These are phyloP conservation scores for Ceryle rudis DNA, from an alignment of 2,797 vertebrate genomes.

Conservation along the genomic window DNA sequence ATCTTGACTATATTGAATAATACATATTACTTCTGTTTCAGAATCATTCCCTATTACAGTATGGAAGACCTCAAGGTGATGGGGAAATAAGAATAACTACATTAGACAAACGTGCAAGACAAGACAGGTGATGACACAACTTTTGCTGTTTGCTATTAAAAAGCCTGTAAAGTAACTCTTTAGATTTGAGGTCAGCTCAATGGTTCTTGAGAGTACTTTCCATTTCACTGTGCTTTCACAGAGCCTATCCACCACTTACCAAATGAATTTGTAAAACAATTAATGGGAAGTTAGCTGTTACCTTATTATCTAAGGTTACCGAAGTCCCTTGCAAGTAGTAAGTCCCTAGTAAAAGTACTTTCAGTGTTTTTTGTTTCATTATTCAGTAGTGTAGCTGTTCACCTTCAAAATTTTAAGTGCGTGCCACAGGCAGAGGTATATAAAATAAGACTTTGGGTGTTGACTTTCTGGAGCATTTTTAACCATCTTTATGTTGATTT, in stretches of 20 bases:
- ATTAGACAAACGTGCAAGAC: constrained; percentile 93
- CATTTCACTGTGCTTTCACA: neutral
- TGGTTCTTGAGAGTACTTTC: neutral
- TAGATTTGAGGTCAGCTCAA: neutral
- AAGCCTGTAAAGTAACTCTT: neutral
- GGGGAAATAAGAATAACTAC: constrained; percentile 93
- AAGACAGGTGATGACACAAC: constrained; percentile 89
- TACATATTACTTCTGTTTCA: constrained; percentile 61
- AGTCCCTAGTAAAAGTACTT: neutral
- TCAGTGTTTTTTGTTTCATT: neutral
- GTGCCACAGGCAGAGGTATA: neutral
- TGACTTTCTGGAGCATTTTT: neutral
- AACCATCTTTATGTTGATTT: neutral
- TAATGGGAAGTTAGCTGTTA: neutral
- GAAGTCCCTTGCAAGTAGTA: neutral
- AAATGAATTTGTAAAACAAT: neutral
- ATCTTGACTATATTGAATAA: neutral
- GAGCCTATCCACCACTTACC: neutral
- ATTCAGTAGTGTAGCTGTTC: neutral
- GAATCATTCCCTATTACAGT: constrained; percentile 92
- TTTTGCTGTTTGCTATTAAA: neutral
- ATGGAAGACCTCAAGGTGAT: constrained; percentile 95
- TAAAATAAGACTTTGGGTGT: neutral
- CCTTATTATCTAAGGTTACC: neutral
- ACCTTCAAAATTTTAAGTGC: neutral